Evolutionary conservation across 2,797 vertebrate genomes (phyloP).

Genomic region (Serranus cabrilla): DNA sequence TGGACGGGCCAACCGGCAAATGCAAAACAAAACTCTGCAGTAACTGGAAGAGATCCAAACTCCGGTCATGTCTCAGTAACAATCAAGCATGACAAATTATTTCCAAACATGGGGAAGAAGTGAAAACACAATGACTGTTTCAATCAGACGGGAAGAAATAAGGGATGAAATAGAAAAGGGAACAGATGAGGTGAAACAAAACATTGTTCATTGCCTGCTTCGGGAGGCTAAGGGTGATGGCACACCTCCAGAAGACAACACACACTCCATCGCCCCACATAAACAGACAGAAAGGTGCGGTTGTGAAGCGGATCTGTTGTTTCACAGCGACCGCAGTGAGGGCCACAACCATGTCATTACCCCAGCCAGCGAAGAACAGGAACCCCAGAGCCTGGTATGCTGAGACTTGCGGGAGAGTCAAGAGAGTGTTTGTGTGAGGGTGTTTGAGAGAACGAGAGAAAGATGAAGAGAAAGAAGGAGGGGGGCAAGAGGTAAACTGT

Average conservation of each 20-base stretch:
- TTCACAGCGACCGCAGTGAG: constrained; percentile 50
- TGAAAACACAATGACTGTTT: constrained; percentile 43
- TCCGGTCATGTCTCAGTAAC: constrained; percentile 48
- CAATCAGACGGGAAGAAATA: constrained; percentile 33
- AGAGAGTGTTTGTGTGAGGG: constrained; percentile 43
- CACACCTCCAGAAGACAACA: constrained; percentile 51
- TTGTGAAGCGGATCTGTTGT: constrained; percentile 56
- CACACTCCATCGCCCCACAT: constrained; percentile 47
- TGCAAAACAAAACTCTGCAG: constrained; percentile 56
- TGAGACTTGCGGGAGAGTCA: constrained; percentile 19
- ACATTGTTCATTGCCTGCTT: constrained; percentile 24
- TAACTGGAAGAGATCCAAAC: constrained; percentile 60
- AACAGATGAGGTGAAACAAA: constrained; percentile 36
- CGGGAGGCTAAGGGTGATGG: constrained; percentile 38
- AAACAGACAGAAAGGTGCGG: constrained; percentile 59
- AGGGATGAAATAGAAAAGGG: constrained; percentile 17
- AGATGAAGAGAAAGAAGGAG: constrained; percentile 60
- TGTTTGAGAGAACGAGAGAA: constrained; percentile 58
- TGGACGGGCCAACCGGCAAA: constrained; percentile 64
- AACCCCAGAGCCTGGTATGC: constrained; percentile 47
- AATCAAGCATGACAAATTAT: constrained; percentile 62
- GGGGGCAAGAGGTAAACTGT: constrained; percentile 16
- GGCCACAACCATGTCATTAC: constrained; percentile 74
- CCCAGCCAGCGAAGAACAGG: constrained; percentile 38
- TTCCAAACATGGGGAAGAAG: constrained; percentile 55